Percentiles rank a stretch among this genome's conserved stretches.
Conservation (phyloP, 2,888 invertebrate genomes). For the Zonitis immaculata region DNA sequence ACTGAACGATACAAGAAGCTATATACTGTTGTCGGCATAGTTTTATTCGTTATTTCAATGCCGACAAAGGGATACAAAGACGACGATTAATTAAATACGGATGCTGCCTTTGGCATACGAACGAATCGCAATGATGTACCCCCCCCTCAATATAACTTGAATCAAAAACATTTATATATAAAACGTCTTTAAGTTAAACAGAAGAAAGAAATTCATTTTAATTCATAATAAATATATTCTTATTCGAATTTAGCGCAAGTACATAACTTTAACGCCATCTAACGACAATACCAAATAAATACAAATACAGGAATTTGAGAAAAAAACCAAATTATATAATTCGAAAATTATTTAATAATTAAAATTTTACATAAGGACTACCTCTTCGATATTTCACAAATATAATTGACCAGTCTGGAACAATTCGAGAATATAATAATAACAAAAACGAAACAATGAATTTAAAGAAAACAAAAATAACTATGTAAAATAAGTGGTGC, state of each 20-base stretch:
- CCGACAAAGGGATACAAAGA: conserved; percentile 45
- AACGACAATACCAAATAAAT: neutral
- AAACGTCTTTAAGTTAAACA: neutral
- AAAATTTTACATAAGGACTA: neutral
- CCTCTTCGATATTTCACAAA: neutral
- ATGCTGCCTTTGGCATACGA: conserved; percentile 1
- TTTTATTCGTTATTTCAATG: conserved; percentile 44
- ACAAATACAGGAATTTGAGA: no score
- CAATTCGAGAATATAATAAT: no score
- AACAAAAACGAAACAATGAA: no score
- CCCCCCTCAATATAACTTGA: neutral
- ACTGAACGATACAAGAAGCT: conserved; percentile 37
- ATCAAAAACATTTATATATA: neutral
- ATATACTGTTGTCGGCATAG: conserved; percentile 48
- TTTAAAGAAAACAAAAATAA: no score
- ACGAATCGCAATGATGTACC: neutral
- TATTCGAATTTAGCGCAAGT: neutral
- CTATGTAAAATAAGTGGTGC: neutral
- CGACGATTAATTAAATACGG: conserved; percentile 42
- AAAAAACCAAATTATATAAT: neutral
- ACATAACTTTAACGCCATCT: neutral
- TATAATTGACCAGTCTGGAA: neutral
- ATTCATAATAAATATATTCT: neutral
- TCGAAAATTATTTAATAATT: neutral
- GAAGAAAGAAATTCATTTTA: neutral